Percentiles rank a stretch among this genome's conserved stretches.
phyloP scores from a whole-genome alignment of 2,888 invertebrate genomes.

The Lochmaea capreae region DNA sequence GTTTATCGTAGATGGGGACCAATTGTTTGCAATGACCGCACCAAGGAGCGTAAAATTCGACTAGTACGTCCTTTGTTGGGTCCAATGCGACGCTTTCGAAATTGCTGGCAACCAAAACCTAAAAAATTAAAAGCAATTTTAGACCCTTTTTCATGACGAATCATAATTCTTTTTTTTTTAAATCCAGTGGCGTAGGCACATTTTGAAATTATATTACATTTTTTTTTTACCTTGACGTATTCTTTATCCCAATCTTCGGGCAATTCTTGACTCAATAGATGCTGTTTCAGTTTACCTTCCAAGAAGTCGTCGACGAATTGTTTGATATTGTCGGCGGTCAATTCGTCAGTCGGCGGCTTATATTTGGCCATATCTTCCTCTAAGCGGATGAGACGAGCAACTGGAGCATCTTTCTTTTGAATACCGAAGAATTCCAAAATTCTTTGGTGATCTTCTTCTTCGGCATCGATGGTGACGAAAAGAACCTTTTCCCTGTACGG shows the following conservation, averaged over 20 bases:
- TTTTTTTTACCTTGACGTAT: constrained; percentile 79
- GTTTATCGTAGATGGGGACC: constrained; percentile 94
- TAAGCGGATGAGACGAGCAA: constrained; percentile 91
- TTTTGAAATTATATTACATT: no score
- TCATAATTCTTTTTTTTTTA: no score
- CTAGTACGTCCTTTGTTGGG: constrained; percentile 89
- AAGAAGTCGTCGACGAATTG: constrained; percentile 90
- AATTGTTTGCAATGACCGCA: constrained; percentile 99
- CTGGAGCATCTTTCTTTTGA: constrained; percentile 91
- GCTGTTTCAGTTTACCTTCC: constrained; percentile 94
- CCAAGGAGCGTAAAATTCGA: constrained; percentile 99
- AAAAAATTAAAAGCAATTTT: constrained; percentile 1
- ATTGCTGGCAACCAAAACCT: constrained; percentile 89
- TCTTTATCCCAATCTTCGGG: constrained; percentile 98
- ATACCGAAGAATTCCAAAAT: constrained; percentile 98
- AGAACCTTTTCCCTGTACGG: constrained; percentile 88
- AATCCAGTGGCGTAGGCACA: no score
- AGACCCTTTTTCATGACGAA: no score
- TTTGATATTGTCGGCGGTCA: constrained; percentile 76
- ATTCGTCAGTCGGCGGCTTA: constrained; percentile 85
- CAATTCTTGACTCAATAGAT: constrained; percentile 91
- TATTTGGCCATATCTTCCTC: constrained; percentile 98
- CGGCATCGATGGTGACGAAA: constrained; percentile 95
- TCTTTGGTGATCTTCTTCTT: constrained; percentile 94
- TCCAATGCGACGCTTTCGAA: constrained; percentile 94